A percentile compares a stretch with the other conserved stretches of the same genome.
Conservation (phyloP, 2,797 vertebrate genomes). For the Crypturellus tataupa region DNA sequence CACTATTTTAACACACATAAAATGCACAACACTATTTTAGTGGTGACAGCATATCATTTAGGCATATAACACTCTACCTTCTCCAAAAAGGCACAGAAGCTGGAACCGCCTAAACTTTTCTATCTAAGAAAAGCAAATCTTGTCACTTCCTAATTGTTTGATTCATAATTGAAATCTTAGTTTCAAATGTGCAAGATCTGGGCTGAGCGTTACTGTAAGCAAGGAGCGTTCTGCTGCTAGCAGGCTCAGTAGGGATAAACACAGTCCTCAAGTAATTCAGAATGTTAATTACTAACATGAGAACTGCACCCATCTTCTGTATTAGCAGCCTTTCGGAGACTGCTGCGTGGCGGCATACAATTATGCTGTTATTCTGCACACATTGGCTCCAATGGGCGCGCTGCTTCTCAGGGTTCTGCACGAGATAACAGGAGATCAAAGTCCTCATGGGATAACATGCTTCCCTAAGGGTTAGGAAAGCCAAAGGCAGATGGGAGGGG, state of each 20-base stretch:
- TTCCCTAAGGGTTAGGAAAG: background rate
- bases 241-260: background rate
- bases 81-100: constrained; percentile 1
- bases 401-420: background rate
- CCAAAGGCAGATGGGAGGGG: background rate
- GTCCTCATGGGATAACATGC: background rate
- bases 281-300: background rate
- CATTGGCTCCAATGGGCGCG: background rate
- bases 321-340: background rate
- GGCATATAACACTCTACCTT: background rate
- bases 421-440: background rate
- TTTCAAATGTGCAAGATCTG: constrained; percentile 36
- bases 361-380: background rate
- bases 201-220: background rate
- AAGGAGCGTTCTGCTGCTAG: background rate
- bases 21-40: background rate
- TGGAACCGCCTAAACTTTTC: background rate
- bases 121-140: constrained; percentile 17
- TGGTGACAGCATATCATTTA: background rate
- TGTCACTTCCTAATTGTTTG: constrained; percentile 47
- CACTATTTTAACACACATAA: background rate
- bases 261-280: background rate
- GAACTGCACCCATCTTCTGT: background rate
- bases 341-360: background rate
- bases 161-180: constrained; percentile 44